phyloP scores from a whole-genome alignment of 1,140 invertebrate genomes.

The Bombus consobrinus region DNA sequence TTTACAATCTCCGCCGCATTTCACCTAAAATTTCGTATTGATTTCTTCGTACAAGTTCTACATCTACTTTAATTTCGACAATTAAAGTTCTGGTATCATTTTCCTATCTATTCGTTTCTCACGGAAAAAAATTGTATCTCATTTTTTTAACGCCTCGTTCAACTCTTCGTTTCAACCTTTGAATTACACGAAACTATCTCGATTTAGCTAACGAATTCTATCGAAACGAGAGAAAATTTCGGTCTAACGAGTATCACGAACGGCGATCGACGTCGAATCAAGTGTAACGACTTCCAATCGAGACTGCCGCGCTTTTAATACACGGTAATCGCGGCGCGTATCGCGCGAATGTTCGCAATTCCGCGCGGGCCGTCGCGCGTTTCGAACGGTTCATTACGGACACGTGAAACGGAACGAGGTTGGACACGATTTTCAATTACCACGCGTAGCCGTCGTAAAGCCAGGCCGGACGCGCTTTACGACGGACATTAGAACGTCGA shows the following conservation, averaged over 20 bases:
- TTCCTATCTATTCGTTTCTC: too few species aligned
- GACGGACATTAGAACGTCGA: constrained; percentile 52
- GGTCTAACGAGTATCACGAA: background rate
- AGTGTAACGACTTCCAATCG: constrained; percentile 32
- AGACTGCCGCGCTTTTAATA: constrained; percentile 28
- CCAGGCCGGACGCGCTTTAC: constrained; percentile 53
- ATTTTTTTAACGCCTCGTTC: background rate
- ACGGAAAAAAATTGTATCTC: background rate
- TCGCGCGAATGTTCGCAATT: constrained; percentile 43
- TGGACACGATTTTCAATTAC: constrained; percentile 72
- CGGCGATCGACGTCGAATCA: constrained; percentile 2
- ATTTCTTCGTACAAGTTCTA: too few species aligned
- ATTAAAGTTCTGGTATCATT: too few species aligned
- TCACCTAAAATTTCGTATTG: too few species aligned
- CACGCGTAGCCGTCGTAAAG: constrained; percentile 63
- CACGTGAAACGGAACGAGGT: constrained; percentile 43
- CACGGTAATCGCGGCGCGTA: constrained; percentile 39
- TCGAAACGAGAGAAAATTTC: background rate
- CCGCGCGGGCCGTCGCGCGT: constrained; percentile 14
- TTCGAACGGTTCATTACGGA: constrained; percentile 46
- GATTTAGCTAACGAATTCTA: background rate
- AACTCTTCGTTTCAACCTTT: background rate
- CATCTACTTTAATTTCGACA: too few species aligned
- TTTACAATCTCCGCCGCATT: too few species aligned
- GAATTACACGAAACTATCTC: too few species aligned